These are phyloP conservation scores for Chionomys nivalis DNA, from an alignment of 2,113 vertebrate species.

Conservation along the genomic window DNA sequence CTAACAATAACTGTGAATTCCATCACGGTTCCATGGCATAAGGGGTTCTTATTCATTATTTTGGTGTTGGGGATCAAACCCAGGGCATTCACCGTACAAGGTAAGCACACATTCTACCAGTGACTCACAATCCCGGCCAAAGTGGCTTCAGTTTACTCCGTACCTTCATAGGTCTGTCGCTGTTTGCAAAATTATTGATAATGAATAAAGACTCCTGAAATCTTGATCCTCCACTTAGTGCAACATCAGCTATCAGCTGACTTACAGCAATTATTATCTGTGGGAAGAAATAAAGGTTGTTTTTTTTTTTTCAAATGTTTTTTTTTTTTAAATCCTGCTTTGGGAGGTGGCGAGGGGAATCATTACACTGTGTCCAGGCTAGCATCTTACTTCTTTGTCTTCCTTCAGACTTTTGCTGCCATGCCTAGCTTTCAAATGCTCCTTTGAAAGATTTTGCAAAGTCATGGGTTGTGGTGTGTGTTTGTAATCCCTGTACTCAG, in stretches of 20 bases:
- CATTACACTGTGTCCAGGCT: not conserved
- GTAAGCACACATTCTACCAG: not conserved
- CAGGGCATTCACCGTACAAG: not conserved
- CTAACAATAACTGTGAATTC: not conserved
- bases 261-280: constrained; percentile 99
- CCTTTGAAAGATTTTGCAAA: not conserved
- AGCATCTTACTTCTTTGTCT: not conserved
- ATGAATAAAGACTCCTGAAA: constrained; percentile 98
- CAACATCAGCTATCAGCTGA: constrained; percentile 97
- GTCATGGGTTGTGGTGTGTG: not conserved
- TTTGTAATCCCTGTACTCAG: not conserved
- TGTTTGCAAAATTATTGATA: constrained; percentile 99
- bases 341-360: not conserved
- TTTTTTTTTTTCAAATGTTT: constrained; percentile 11
- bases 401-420: not conserved
- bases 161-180: constrained; percentile 98
- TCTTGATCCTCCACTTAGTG: constrained; percentile 94
- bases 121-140: not conserved
- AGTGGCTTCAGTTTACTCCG: constrained; percentile 46
- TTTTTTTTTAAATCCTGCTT: not conserved
- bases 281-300: constrained; percentile 43
- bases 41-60: not conserved
- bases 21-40: not conserved
- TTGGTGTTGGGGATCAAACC: not conserved
- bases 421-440: not conserved